Percentiles rank a stretch among this genome's conserved stretches.
Evolutionary conservation across 2,113 vertebrate genomes (phyloP).

Genomic region (Actinemys pallida): DNA sequence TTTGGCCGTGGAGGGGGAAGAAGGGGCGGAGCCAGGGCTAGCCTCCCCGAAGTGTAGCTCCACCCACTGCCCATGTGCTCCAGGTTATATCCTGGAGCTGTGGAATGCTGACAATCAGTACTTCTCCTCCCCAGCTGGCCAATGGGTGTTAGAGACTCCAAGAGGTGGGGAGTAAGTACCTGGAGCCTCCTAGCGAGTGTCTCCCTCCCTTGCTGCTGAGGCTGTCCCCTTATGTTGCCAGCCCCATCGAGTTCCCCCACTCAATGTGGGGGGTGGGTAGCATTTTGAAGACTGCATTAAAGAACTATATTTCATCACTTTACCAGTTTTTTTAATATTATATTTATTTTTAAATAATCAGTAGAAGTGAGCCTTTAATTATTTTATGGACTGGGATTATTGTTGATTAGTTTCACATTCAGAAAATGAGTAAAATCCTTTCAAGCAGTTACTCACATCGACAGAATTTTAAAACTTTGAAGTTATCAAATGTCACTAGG

Average conservation of each 20-base stretch:
- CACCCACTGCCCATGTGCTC: too few relatives aligned
- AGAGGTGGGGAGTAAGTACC: neutral
- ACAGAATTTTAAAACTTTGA: neutral
- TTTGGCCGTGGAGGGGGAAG: too few relatives aligned
- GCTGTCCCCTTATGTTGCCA: neutral
- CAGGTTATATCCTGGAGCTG: neutral
- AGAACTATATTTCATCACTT: neutral
- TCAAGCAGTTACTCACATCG: neutral
- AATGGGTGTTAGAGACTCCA: neutral
- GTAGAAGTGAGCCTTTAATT: neutral
- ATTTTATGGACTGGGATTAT: neutral
- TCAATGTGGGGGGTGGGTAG: neutral
- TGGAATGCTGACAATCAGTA: neutral
- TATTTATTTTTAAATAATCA: neutral
- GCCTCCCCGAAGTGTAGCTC: too few relatives aligned
- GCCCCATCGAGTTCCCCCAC: neutral
- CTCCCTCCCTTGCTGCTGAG: neutral
- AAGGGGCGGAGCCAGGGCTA: too few relatives aligned
- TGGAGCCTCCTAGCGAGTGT: neutral
- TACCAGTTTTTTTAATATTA: neutral
- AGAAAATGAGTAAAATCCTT: neutral
- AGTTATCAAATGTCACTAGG: neutral
- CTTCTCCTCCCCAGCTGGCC: neutral
- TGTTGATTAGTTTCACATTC: neutral
- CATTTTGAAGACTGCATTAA: neutral